Percentiles rank a stretch among this genome's conserved stretches.
Conservation (phyloP, 2,888 invertebrate species). For the Xanthia icteritia region DNA sequence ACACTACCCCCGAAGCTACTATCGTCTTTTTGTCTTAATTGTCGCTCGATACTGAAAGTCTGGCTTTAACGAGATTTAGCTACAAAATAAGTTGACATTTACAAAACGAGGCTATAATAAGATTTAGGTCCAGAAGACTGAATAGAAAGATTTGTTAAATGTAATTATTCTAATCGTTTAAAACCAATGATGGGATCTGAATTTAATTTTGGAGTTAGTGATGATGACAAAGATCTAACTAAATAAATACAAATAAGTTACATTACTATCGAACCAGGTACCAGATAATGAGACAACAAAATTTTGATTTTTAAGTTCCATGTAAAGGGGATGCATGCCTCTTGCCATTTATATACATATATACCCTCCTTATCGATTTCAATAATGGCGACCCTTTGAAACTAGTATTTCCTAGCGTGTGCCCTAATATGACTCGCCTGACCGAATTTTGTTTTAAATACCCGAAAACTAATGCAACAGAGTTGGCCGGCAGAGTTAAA, state of each 20-base stretch:
- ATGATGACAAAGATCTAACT: not conserved
- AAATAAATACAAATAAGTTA: not conserved
- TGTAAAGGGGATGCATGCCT: no score
- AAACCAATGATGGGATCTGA: not conserved
- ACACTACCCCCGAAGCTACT: not conserved
- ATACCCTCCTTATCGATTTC: no score
- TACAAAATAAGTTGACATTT: slow-evolving; percentile 11
- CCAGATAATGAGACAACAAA: no score
- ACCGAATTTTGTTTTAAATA: no score
- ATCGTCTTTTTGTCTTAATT: slow-evolving; percentile 23
- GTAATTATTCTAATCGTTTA: not conserved
- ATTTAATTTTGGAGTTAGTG: not conserved
- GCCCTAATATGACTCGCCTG: no score
- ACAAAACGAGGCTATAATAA: not conserved
- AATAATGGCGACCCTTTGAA: no score
- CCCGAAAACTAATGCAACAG: no score
- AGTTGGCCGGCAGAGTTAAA: no score
- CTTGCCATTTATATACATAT: no score
- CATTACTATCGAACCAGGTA: not conserved
- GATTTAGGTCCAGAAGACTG: not conserved
- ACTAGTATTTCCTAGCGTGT: no score
- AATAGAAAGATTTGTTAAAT: slow-evolving; percentile 6
- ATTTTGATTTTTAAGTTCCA: no score
- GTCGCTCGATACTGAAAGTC: slow-evolving; percentile 8
- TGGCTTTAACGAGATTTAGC: not conserved